A percentile compares a stretch with the other conserved stretches of the same genome.
Evolutionary conservation across 2,797 vertebrate species (phyloP).

Genomic region (Synaphobranchus kaupii): DNA sequence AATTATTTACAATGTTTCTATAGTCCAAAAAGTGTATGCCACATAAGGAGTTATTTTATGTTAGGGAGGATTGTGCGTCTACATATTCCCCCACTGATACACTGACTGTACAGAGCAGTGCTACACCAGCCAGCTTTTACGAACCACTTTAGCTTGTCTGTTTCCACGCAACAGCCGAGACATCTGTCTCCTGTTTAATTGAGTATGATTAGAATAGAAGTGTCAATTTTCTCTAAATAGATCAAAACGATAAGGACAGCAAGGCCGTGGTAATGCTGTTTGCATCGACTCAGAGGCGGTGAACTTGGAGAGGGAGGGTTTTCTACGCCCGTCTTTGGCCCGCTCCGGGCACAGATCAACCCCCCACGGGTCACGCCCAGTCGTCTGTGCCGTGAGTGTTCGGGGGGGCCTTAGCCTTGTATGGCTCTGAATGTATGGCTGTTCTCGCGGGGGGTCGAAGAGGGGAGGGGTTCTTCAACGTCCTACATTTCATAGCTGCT

Average conservation of each 20-base stretch:
- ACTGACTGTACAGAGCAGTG: background rate
- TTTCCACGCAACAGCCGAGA: background rate
- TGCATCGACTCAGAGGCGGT: slow-evolving; percentile 36
- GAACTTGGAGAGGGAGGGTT: slow-evolving; percentile 36
- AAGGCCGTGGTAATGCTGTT: slow-evolving; percentile 50
- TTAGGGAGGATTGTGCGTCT: background rate
- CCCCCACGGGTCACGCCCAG: background rate
- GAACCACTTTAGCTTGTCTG: background rate
- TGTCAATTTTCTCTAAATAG: slow-evolving; percentile 53
- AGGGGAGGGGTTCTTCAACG: background rate
- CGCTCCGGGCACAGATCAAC: slow-evolving; percentile 33
- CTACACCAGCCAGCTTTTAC: background rate
- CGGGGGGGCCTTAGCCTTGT: background rate
- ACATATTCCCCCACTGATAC: background rate
- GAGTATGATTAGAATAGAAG: slow-evolving; percentile 55
- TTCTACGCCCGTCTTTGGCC: slow-evolving; percentile 37
- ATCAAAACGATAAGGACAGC: slow-evolving; percentile 47
- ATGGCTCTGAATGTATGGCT: background rate
- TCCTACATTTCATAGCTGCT: background rate
- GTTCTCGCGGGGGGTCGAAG: background rate
- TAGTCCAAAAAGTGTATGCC: background rate
- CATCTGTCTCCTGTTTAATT: slow-evolving; percentile 34
- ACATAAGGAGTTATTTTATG: background rate
- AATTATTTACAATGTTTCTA: background rate
- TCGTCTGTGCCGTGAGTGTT: background rate